Percentiles rank a stretch among this genome's conserved stretches.
phyloP scores from a whole-genome alignment of 1,140 invertebrate genomes.

The Musca domestica region DNA sequence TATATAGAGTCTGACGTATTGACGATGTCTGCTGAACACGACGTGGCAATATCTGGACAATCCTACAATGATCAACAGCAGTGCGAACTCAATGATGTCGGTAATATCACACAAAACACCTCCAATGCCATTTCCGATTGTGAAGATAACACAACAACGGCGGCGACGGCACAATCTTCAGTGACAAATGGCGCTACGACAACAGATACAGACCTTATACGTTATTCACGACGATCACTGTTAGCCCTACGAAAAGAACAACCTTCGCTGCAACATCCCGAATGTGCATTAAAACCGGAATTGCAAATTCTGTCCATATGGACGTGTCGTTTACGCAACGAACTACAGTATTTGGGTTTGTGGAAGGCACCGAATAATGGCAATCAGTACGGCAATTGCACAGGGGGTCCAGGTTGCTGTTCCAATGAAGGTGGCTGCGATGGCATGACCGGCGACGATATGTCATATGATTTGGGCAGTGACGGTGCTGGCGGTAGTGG shows the following conservation, averaged over 20 bases:
- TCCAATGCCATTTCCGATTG: too few species aligned
- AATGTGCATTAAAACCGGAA: slow-evolving; percentile 34
- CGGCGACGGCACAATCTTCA: too few species aligned
- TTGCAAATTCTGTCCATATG: slow-evolving; percentile 41
- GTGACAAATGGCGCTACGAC: too few species aligned
- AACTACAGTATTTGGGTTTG: slow-evolving; percentile 39
- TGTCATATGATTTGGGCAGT: neutral
- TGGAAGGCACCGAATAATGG: slow-evolving; percentile 34
- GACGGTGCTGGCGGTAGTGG: neutral
- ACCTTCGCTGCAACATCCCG: slow-evolving; percentile 35
- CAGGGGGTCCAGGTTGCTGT: neutral
- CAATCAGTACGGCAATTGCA: slow-evolving; percentile 7
- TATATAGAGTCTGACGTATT: too few species aligned
- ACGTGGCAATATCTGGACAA: too few species aligned
- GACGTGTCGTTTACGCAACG: slow-evolving; percentile 26
- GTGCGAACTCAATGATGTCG: too few species aligned
- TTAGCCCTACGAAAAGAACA: slow-evolving; percentile 38
- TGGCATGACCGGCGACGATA: neutral
- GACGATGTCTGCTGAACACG: too few species aligned
- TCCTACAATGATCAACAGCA: too few species aligned
- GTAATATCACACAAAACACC: too few species aligned
- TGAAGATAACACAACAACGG: too few species aligned
- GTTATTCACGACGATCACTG: slow-evolving; percentile 38
- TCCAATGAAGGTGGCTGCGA: neutral
- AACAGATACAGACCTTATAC: neutral